phyloP scores from a whole-genome alignment of 2,888 invertebrate genomes.

The Leptopterna dolabrata region DNA sequence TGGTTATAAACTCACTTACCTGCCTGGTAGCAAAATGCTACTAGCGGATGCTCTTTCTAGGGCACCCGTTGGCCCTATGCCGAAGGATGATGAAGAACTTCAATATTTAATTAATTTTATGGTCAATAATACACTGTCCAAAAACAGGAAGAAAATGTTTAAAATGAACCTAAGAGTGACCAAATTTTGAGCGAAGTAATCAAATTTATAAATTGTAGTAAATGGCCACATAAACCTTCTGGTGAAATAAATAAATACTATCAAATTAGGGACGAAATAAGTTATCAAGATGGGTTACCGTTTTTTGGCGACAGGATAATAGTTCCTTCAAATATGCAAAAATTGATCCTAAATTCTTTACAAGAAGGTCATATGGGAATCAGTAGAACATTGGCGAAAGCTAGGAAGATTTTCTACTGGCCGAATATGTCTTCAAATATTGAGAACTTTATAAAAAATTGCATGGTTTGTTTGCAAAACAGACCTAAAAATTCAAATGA shows the following conservation, averaged over 20 bases:
- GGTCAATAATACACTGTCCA: background rate
- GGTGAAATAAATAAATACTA: no score
- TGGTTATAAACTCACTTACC: no score
- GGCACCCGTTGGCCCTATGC: no score
- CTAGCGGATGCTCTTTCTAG: no score
- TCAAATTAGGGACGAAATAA: no score
- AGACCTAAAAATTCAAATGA: slow-evolving; percentile 15
- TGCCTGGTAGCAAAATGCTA: no score
- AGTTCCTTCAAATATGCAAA: background rate
- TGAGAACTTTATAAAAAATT: slow-evolving; percentile 42
- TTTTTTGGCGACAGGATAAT: background rate
- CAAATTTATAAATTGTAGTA: no score
- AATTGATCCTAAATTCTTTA: background rate
- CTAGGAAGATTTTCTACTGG: slow-evolving; percentile 57
- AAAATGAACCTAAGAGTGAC: background rate
- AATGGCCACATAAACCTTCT: background rate
- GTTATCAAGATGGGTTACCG: background rate
- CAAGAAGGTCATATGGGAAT: slow-evolving; percentile 60
- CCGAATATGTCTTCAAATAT: slow-evolving; percentile 51
- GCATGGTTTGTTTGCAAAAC: background rate
- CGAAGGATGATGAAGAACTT: no score
- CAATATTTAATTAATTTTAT: background rate
- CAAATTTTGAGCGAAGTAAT: background rate
- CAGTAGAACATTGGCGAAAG: slow-evolving; percentile 53
- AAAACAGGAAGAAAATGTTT: background rate